Evolutionary conservation across 1,140 invertebrate species (phyloP), one percentile per base, ranked within the genome.

Genomic region (Polypedilum vanderplanki): DNA sequence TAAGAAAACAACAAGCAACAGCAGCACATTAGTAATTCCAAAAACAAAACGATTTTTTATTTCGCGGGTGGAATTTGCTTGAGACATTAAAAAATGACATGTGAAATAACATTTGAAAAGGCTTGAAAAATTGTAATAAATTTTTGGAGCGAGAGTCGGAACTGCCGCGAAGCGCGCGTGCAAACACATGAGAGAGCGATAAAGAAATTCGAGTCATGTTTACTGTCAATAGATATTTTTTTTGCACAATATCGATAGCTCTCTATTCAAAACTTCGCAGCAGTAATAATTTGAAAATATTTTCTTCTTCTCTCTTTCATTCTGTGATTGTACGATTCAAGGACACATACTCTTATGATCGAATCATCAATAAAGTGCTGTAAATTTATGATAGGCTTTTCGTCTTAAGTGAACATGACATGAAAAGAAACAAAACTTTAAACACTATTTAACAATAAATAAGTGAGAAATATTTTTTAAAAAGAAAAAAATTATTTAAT

Each of bases 61-160:
- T 2, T n/a, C 65, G 65, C 65, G 65, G 65, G 65, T 70, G 65
- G 65, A 70, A 70, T 70, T n/a, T 70, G 8, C 18, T 10, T 20
- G 65, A 20, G 18, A 67, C 15, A 70, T 20, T 18, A 70, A 70
- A 18, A 70, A 70, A n/a, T 8, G 18, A 70, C 17, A 70, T 20
- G 20, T 22, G 20, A 70, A 18, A 70, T 18, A 70, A 57, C 10
- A 70, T 70, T 70, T 57, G 46, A 57, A 57, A 57, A 33, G 24
- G 24, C 24, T 33, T 57, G 10, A 57, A n/a, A 57, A 22, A 70
- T 70, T 70, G 65, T 70, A 70, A 70, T 70, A 70, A 70, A 70
- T 20, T 70, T 70, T 70, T 70, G 65, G 65, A 70, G 65, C 17
- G 17, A 20, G 15, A 70, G 20, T 70, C 17, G 65, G 65, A 70